These are phyloP conservation scores for Drosophila cognata DNA, from an alignment of 2,888 invertebrate species.

Conservation along the genomic window DNA sequence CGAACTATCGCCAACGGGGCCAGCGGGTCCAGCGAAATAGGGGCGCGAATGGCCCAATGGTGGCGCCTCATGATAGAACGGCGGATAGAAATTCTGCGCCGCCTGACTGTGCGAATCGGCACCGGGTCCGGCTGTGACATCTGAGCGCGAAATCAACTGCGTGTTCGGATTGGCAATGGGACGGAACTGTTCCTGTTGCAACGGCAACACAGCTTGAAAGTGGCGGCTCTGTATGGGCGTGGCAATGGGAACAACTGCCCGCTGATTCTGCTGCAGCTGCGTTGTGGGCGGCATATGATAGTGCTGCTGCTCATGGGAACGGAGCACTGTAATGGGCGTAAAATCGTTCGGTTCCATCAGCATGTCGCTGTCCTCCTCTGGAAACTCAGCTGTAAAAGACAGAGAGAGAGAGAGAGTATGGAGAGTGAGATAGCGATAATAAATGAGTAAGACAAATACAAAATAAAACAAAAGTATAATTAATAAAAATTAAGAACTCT, in stretches of 20 bases:
- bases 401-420: neutral
- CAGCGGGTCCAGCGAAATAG: constrained; percentile 87
- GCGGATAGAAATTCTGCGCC: constrained; percentile 91
- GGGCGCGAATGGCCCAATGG: constrained; percentile 88
- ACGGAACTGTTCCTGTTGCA: constrained; percentile 71
- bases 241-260: constrained; percentile 3
- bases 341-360: constrained; percentile 85
- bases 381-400: constrained; percentile 75
- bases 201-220: constrained; percentile 42
- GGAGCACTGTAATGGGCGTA: constrained; percentile 81
- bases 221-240: constrained; percentile 47
- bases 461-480: neutral
- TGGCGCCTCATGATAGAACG: constrained; percentile 88
- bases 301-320: constrained; percentile 83
- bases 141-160: constrained; percentile 63
- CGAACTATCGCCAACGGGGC: constrained; percentile 25
- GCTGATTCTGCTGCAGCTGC: constrained; percentile 50
- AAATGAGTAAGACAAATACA: neutral
- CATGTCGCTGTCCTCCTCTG: constrained; percentile 85
- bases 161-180: constrained; percentile 65
- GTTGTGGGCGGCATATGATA: constrained; percentile 79
- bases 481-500: neutral
- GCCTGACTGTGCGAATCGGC: constrained; percentile 85
- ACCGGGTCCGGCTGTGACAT: constrained; percentile 38
- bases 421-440: neutral